A percentile compares a stretch with the other conserved stretches of the same genome.
Conservation (phyloP, 1,140 invertebrate species). For the Chelonus insularis region DNA sequence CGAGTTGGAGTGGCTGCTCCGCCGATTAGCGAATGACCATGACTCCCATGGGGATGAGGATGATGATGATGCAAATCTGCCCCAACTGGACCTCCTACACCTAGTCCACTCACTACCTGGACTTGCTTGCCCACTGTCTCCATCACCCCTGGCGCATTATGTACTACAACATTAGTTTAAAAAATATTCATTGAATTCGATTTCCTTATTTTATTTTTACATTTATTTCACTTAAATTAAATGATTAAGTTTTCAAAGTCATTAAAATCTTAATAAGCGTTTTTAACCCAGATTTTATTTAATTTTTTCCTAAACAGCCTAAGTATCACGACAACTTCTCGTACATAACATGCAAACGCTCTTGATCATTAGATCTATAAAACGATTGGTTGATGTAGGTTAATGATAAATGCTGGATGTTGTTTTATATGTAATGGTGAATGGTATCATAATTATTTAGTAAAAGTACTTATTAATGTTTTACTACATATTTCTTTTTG, state of each 20-base stretch:
- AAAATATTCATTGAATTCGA: not conserved
- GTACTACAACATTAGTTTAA: conserved; percentile 50
- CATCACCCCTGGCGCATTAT: conserved; percentile 58
- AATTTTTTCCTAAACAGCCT: conserved; percentile 13
- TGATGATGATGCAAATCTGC: conserved; percentile 57
- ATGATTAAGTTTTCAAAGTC: no score
- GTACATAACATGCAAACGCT: conserved; percentile 21
- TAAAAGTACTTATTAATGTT: conserved; percentile 8
- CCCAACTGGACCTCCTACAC: conserved; percentile 55
- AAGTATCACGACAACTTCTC: conserved; percentile 9
- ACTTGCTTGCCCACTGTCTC: conserved; percentile 59
- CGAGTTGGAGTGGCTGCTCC: conserved; percentile 50
- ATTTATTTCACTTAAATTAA: not conserved
- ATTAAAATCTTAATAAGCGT: conserved; percentile 18
- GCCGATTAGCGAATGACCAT: conserved; percentile 53
- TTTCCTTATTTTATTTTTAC: not conserved
- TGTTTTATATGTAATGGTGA: conserved; percentile 13
- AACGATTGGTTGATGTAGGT: conserved; percentile 26
- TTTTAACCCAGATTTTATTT: conserved; percentile 26
- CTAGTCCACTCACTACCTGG: conserved; percentile 57
- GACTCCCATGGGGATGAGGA: conserved; percentile 49
- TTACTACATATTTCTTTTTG: no score
- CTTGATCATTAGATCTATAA: conserved; percentile 20
- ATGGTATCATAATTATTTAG: conserved; percentile 16
- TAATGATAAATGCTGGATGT: conserved; percentile 25